A percentile compares a stretch with the other conserved stretches of the same genome.
Conservation (phyloP, 2,113 vertebrate species). For the Eira barbara region DNA sequence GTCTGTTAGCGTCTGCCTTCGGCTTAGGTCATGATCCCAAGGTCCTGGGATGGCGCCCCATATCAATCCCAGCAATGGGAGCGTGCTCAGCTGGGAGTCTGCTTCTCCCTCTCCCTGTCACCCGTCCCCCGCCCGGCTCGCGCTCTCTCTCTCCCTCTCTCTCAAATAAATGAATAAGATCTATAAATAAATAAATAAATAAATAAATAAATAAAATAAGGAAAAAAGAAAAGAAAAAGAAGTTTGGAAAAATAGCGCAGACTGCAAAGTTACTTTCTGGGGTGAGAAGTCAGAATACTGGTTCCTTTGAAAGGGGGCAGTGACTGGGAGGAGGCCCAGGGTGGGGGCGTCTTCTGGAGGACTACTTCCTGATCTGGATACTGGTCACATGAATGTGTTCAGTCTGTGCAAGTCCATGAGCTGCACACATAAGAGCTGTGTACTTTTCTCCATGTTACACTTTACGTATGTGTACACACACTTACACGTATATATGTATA, state of each 20-base stretch:
- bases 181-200: neutral
- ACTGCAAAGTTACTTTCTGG: neutral
- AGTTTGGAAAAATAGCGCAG: neutral
- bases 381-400: neutral
- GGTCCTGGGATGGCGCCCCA: neutral
- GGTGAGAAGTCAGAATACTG: neutral
- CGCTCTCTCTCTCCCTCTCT: neutral
- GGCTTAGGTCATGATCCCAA: neutral
- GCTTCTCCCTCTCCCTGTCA: neutral
- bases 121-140: rapidly evolving
- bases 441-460: neutral
- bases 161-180: neutral
- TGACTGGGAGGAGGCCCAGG: neutral
- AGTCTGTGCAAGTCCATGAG: neutral
- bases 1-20: neutral
- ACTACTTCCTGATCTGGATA: neutral
- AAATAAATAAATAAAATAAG: neutral
- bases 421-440: neutral
- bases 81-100: neutral
- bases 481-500: too few species aligned
- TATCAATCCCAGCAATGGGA: too few species aligned
- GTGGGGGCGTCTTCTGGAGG: neutral
- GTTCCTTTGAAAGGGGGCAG: neutral
- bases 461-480: neutral
- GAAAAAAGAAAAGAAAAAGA: neutral